Evolutionary conservation across 2,888 invertebrate genomes (phyloP).

Genomic region (Heliconius ismenius): DNA sequence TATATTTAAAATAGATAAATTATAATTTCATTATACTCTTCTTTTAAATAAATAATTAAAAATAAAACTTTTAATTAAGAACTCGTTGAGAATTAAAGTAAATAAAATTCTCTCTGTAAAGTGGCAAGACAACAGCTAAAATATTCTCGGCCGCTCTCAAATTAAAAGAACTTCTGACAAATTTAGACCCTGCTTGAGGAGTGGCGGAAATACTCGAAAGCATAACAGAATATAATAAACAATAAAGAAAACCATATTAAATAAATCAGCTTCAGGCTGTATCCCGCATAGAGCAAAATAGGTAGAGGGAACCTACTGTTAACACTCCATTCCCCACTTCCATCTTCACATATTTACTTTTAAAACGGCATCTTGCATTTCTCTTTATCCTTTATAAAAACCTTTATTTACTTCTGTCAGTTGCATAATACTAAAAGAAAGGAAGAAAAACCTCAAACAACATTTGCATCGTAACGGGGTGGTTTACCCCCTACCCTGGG

Average conservation of each 20-base stretch:
- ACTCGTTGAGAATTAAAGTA: not conserved
- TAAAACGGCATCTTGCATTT: not conserved
- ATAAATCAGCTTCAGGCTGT: too few relatives aligned
- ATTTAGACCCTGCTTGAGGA: not conserved
- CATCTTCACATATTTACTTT: not conserved
- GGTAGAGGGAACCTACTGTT: too few relatives aligned
- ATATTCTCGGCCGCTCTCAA: not conserved
- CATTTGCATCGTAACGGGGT: not conserved
- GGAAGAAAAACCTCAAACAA: not conserved
- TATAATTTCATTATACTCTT: too few relatives aligned
- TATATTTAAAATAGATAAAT: too few relatives aligned
- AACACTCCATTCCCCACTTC: not conserved
- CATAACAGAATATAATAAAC: not conserved
- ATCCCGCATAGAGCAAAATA: too few relatives aligned
- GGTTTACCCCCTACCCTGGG: not conserved
- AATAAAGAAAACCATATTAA: too few relatives aligned
- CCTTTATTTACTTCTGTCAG: not conserved
- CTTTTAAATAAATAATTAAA: not conserved
- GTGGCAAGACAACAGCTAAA: not conserved
- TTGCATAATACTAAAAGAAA: constrained; percentile 4
- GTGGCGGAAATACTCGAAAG: not conserved
- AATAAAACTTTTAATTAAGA: not conserved
- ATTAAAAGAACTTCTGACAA: constrained; percentile 5
- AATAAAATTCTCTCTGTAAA: not conserved
- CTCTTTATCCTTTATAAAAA: not conserved